Base-by-base conservation (phyloP, 1,140 invertebrate genomes). In the Spodoptera frugiperda region DNA sequence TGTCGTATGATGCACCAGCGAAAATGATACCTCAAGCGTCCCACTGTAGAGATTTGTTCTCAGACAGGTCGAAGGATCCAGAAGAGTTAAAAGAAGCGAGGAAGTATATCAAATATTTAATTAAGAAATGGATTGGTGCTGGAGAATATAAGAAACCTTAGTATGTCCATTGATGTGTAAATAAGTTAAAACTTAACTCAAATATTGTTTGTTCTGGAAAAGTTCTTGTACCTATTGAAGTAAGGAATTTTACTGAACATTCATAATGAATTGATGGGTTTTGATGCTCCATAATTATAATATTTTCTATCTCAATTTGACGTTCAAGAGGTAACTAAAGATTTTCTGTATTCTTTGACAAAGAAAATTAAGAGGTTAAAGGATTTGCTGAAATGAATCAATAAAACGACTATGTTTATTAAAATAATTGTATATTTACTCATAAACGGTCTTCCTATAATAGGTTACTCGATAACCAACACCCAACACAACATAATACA, bases 401-500 rank as follows among this genome's bases (percentile, higher is more conserved):
- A 77, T 75, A 10, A 77, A 77, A 80, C 51, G 25, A 67, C 17
- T 53, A 17, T 55, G 48, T 74, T 39, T 85, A 83, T 86, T 87
- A 85, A 89, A 89, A 91, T 90, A 88, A 84, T 87, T 87, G 72
- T 88, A 89, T 89, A 90, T 91, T 91, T 87, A 91, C 82, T 90
- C 86, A 86, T 91, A 92, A 84, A 91, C 76, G 85, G 77, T 84
- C 80, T 88, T 90, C 78, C 90, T 93, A 93, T 80, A 84, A 83
- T 93, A 93, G 85, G 91, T 93, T 92, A 93, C 87, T 88, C 76
- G 75, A 84, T 87, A 89, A 88, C 89, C 90, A 92, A 92, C 91
- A 92, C 88, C 88, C 89, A 84, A 78, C 75, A 75, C 83, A 88
- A 91, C 82, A 89, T 73, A 78, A 83, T 83, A 82, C 78, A 86